Evolutionary conservation across 1,140 invertebrate species (phyloP).

Genomic region (Ostrea edulis): DNA sequence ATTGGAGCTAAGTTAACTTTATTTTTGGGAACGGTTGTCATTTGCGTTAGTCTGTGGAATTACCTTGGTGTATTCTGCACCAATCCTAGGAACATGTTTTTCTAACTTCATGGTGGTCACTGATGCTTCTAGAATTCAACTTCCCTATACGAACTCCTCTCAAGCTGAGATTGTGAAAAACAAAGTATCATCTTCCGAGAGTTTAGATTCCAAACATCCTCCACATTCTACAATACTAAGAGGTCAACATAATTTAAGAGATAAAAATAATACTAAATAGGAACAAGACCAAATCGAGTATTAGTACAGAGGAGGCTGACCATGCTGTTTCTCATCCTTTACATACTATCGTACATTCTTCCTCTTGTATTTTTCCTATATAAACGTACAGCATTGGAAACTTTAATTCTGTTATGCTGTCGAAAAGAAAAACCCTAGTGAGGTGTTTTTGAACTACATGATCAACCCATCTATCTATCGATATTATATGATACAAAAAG

Average conservation of each 20-base stretch:
- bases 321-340: not conserved
- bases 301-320: not conserved
- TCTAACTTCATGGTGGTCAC: too few species aligned
- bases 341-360: not conserved
- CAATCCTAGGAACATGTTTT: not conserved
- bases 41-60: not conserved
- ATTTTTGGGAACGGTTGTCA: not conserved
- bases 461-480: not conserved
- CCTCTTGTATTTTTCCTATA: not conserved
- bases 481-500: slow-evolving; percentile 17
- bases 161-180: too few species aligned
- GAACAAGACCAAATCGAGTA: not conserved
- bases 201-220: not conserved
- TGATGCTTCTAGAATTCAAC: too few species aligned
- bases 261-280: not conserved
- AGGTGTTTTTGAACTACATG: not conserved
- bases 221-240: too few species aligned
- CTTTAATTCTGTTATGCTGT: not conserved
- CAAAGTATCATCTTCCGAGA: too few species aligned
- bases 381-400: not conserved
- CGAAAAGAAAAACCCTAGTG: not conserved
- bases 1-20: not conserved
- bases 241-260: not conserved
- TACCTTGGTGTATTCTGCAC: not conserved
- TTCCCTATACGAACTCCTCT: too few species aligned